These are phyloP conservation scores for Tupaia tana DNA, from an alignment of 2,113 vertebrate genomes.

Conservation along the genomic window DNA sequence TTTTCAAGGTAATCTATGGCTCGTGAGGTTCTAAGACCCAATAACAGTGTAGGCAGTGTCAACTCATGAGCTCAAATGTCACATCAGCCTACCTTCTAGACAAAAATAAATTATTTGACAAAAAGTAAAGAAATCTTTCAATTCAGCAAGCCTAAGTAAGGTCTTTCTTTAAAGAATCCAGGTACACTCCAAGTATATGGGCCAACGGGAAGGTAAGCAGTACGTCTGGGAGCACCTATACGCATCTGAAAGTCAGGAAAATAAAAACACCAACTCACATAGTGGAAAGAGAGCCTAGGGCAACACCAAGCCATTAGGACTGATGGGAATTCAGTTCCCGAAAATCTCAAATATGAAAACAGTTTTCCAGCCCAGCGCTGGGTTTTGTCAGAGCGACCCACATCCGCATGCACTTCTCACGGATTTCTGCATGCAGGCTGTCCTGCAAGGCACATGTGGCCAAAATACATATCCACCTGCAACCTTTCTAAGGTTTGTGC, in stretches of 20 bases:
- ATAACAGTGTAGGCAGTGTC: not conserved
- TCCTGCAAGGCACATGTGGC: not conserved
- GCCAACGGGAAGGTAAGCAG: not conserved
- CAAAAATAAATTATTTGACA: not conserved
- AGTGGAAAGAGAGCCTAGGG: not conserved
- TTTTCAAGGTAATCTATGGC: not conserved
- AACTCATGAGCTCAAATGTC: not conserved
- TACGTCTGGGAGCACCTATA: not conserved
- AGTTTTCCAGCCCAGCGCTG: not conserved
- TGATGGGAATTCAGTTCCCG: not conserved
- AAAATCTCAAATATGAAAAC: not conserved
- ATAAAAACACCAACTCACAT: slow-evolving; percentile 21
- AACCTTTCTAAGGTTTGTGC: not conserved
- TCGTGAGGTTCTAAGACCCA: not conserved
- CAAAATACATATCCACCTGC: not conserved
- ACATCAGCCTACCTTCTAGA: not conserved
- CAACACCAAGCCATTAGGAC: not conserved
- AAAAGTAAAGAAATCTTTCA: not conserved
- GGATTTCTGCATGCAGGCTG: too few species aligned
- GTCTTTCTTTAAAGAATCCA: not conserved
- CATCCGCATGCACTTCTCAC: not conserved
- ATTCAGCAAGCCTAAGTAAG: slow-evolving; percentile 6
- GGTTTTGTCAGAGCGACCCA: not conserved
- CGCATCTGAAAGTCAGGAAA: slow-evolving; percentile 41
- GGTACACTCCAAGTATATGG: not conserved